Evolutionary conservation across 2,888 invertebrate genomes (phyloP), one percentile per base, ranked within the genome.

Genomic region (Chloroclysta siterata): DNA sequence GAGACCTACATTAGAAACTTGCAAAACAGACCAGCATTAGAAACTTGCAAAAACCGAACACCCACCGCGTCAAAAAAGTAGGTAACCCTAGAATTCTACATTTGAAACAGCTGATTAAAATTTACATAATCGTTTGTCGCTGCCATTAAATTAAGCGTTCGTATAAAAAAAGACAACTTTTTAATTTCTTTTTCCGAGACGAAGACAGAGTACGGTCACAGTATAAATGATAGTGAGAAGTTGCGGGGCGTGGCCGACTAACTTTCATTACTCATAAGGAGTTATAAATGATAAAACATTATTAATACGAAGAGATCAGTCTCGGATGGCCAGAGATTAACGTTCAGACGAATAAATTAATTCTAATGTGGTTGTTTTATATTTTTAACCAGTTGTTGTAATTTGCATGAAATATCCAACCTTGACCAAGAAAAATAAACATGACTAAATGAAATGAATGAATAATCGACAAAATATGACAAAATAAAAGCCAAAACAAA

Each of bases 281-380:
- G 84, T 93, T 90, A 93, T 91, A 93, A 93, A 93, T 93, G 91
- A 93, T 93, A 93, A 92, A 89, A 91, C 91, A 93, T 93, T 93
- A 93, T 93, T 92, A 93, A 92, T 92, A 88, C 83, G 83, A 79
- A 76, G 84, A 84, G 89, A 91, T 90, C 89, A 86, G 79, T 80
- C 81, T 82, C 61, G 85, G 89, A 90, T 87, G 88, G 83, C 84
- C 81, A 85, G 82, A 82, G 85, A 87, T 86, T 89, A 86, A 88
- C 87, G 67, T 70, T 79, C 80, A 77, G 78, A 80, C 79, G 85
- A 85, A 88, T 88, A 89, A 90, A 91, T 91, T 91, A 91, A 91
- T 91, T 89, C 87, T 84, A 86, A 87, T 89, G 70, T 64, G 87
- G 89, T 91, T 91, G 88, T 82, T 75, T 46, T 22, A 81, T 80